A percentile compares a stretch with the other conserved stretches of the same genome.
These are phyloP conservation scores for Drosophila affinis DNA, from an alignment of 2,888 invertebrate genomes.

Conservation along the genomic window DNA sequence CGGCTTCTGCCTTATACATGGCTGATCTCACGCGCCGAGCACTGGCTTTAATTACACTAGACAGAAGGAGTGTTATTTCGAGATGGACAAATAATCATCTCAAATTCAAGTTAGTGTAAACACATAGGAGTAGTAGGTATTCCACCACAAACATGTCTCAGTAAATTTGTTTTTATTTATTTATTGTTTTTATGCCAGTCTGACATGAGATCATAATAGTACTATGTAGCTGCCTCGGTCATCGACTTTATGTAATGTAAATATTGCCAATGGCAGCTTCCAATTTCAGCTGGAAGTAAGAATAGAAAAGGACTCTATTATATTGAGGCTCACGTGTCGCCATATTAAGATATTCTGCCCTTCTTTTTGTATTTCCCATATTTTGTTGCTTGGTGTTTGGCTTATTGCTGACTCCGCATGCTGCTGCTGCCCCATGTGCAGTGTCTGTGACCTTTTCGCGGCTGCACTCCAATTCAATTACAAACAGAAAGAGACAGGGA, in stretches of 20 bases:
- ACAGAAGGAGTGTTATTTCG: conserved; percentile 28
- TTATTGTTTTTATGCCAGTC: too few species aligned
- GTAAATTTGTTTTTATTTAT: too few species aligned
- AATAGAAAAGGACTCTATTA: too few species aligned
- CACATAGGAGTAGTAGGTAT: neutral
- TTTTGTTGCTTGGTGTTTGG: conserved; percentile 44
- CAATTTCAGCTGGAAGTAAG: neutral
- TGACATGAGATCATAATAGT: too few species aligned
- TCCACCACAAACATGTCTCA: neutral
- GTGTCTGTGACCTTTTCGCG: conserved; percentile 67
- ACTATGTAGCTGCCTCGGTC: too few species aligned
- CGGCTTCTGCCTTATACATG: conserved; percentile 37
- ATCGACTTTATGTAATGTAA: neutral
- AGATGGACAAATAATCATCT: neutral
- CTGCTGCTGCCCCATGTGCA: conserved; percentile 43
- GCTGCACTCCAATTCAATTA: conserved; percentile 69
- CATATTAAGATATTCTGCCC: neutral
- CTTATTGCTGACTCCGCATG: conserved; percentile 35
- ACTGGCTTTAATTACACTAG: conserved; percentile 62
- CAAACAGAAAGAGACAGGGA: conserved; percentile 15
- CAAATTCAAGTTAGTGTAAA: neutral
- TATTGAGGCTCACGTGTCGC: too few species aligned
- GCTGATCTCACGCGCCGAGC: conserved; percentile 67
- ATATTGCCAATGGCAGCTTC: neutral
- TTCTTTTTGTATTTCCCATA: neutral